A percentile compares a stretch with the other conserved stretches of the same genome.
Conservation (phyloP, 2,797 vertebrate species). For the Pyrocephalus nanus region DNA sequence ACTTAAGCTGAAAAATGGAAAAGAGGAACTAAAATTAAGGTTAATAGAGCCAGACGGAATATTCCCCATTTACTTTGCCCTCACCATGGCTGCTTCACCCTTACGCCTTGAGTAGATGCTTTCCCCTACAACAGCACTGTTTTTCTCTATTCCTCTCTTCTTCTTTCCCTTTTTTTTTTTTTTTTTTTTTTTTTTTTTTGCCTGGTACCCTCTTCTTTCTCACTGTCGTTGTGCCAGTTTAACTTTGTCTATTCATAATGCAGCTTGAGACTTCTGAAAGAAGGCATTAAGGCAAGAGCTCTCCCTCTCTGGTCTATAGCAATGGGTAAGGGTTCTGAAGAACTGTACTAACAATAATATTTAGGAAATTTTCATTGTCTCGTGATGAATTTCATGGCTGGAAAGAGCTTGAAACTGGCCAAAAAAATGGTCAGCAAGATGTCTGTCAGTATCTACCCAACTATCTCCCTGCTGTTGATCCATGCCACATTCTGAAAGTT, state of each 20-base stretch:
- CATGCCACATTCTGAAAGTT: background rate
- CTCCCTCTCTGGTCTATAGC: background rate
- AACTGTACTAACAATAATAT: background rate
- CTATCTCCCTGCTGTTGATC: background rate
- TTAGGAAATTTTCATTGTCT: background rate
- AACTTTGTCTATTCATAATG: background rate
- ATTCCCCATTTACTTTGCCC: background rate
- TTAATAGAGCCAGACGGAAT: slow-evolving; percentile 38
- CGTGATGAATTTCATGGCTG: background rate
- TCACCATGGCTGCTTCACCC: background rate
- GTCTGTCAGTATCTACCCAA: background rate
- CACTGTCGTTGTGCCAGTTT: background rate
- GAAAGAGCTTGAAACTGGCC: background rate
- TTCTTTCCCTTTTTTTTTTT: background rate
- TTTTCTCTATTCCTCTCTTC: background rate
- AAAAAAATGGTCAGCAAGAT: background rate
- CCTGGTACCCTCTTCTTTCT: background rate
- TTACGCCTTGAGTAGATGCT: background rate
- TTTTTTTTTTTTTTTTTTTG: background rate
- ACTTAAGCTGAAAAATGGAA: slow-evolving; percentile 58
- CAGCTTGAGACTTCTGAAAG: background rate
- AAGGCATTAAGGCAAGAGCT: background rate
- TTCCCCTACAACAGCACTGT: background rate
- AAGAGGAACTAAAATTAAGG: slow-evolving; percentile 55
- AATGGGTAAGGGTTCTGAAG: background rate